These are phyloP conservation scores for Ranitomeya variabilis DNA, from an alignment of 2,113 vertebrate genomes.

Conservation along the genomic window DNA sequence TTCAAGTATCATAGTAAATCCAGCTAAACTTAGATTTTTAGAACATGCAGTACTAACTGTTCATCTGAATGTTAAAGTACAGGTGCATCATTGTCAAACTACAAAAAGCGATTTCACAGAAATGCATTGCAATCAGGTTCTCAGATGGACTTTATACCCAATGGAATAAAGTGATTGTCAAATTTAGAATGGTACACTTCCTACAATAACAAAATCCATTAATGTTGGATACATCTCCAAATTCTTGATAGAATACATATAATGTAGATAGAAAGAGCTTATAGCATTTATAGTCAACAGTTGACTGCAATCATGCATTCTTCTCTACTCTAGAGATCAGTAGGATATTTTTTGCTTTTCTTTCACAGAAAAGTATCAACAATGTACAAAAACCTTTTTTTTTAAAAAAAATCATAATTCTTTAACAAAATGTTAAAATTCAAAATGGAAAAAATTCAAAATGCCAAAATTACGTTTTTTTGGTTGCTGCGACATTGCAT, in stretches of 20 bases:
- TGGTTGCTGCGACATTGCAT: too few relatives aligned
- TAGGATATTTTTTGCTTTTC: not conserved
- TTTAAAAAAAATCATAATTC: not conserved
- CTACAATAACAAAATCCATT: slow-evolving; percentile 25
- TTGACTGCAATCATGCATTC: not conserved
- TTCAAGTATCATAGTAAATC: not conserved
- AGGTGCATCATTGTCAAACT: not conserved
- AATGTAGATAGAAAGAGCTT: not conserved
- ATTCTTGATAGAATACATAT: slow-evolving; percentile 3
- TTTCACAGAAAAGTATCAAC: not conserved
- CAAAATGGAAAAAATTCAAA: too few relatives aligned
- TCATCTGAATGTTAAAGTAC: not conserved
- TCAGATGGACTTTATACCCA: slow-evolving; percentile 19
- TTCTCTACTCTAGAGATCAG: not conserved
- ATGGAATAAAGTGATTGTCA: slow-evolving; percentile 1
- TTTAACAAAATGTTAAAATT: not conserved
- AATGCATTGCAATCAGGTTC: not conserved
- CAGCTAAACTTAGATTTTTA: not conserved
- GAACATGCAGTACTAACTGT: not conserved
- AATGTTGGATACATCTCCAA: slow-evolving; percentile 4
- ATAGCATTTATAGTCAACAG: not conserved
- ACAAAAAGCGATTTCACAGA: slow-evolving; percentile 9
- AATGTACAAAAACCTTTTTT: not conserved
- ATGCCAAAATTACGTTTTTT: too few relatives aligned
- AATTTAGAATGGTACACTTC: not conserved